These are phyloP conservation scores for Mythimna loreyi DNA, from an alignment of 2,888 invertebrate species.

Conservation along the genomic window DNA sequence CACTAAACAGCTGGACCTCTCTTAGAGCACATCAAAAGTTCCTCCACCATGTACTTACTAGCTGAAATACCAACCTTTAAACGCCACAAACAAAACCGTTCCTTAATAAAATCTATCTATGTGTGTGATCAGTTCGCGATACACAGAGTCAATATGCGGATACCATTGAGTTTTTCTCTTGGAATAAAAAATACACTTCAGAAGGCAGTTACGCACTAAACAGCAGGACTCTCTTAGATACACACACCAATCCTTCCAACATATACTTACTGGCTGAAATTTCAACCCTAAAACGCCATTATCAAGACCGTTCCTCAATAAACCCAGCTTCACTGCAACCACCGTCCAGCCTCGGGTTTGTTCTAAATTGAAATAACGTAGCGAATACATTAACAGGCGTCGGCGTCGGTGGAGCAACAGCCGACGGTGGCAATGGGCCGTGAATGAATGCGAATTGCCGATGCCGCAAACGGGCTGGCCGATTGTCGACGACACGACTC, in stretches of 20 bases:
- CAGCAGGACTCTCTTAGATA: not conserved
- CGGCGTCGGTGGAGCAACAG: conserved; percentile 68
- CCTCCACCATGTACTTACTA: too few relatives aligned
- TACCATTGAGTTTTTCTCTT: not conserved
- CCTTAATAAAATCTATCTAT: too few relatives aligned
- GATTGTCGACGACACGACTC: conserved; percentile 87
- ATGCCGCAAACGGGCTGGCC: conserved; percentile 84
- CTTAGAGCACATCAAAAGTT: too few relatives aligned
- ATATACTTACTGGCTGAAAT: too few relatives aligned
- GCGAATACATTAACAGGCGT: conserved; percentile 74
- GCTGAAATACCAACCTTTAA: too few relatives aligned
- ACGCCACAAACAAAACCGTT: too few relatives aligned
- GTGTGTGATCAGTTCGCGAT: too few relatives aligned
- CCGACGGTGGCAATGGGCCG: conserved; percentile 73
- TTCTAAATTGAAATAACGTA: conserved; percentile 81
- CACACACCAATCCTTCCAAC: not conserved
- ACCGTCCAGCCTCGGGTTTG: conserved; percentile 61
- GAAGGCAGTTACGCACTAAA: not conserved
- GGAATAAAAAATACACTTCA: not conserved
- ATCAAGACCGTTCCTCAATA: conserved; percentile 14
- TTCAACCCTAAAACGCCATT: not conserved
- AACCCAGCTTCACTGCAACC: conserved; percentile 40
- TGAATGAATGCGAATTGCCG: conserved; percentile 84
- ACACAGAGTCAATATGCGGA: not conserved
- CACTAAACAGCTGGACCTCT: too few relatives aligned